Evolutionary conservation across 2,888 invertebrate species (phyloP).

Genomic region (Coenonympha arcania): DNA sequence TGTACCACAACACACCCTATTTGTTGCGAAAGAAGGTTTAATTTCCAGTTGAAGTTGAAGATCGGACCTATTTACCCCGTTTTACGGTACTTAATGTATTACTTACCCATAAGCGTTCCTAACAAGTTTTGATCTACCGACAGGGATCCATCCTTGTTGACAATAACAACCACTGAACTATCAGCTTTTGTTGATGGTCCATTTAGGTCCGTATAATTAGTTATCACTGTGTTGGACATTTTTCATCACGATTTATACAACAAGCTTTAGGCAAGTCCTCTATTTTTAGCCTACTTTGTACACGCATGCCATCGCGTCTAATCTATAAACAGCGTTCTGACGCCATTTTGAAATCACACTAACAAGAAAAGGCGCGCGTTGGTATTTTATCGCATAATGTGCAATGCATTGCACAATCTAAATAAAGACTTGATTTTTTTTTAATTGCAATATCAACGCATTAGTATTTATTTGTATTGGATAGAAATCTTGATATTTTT

Average conservation of each 20-base stretch:
- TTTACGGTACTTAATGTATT: background rate
- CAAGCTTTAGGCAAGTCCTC: slow-evolving; percentile 52
- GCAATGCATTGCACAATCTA: background rate
- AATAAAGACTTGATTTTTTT: too few relatives aligned
- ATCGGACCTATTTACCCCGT: too few relatives aligned
- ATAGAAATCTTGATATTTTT: too few relatives aligned
- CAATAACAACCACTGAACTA: slow-evolving; percentile 86
- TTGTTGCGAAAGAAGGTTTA: too few relatives aligned
- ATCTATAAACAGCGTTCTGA: slow-evolving; percentile 53
- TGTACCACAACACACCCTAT: too few relatives aligned
- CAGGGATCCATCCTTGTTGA: slow-evolving; percentile 88
- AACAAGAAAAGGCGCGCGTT: slow-evolving; percentile 21
- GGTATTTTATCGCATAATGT: background rate
- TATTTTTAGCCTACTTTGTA: slow-evolving; percentile 61
- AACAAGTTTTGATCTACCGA: slow-evolving; percentile 86
- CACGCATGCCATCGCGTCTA: slow-evolving; percentile 60
- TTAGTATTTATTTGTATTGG: too few relatives aligned
- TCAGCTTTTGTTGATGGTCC: slow-evolving; percentile 73
- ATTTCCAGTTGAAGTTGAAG: too few relatives aligned
- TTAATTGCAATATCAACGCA: too few relatives aligned
- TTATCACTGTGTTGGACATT: slow-evolving; percentile 73
- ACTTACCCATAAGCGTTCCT: slow-evolving; percentile 84
- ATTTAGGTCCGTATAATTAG: slow-evolving; percentile 70
- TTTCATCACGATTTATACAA: slow-evolving; percentile 51
- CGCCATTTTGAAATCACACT: slow-evolving; percentile 65